These are phyloP conservation scores for Drosophila nigricruria DNA, from an alignment of 2,888 invertebrate species.

Conservation along the genomic window DNA sequence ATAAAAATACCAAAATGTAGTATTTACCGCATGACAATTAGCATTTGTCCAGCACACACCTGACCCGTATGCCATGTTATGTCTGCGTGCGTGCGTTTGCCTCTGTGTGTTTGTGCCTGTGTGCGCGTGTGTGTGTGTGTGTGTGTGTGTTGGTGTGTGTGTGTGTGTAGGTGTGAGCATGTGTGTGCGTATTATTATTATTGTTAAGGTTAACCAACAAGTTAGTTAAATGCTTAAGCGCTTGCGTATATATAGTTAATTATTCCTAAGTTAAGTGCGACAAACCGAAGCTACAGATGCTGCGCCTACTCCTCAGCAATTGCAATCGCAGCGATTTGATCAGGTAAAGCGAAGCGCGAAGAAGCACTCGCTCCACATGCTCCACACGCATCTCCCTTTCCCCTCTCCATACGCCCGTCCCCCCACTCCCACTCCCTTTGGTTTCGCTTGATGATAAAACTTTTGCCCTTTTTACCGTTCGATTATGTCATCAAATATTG, in stretches of 20 bases:
- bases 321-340: conserved; percentile 73
- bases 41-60: conserved; percentile 26
- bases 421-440: not conserved
- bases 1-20: conserved; percentile 13
- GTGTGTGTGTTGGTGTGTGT: not conserved
- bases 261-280: conserved; percentile 56
- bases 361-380: not conserved
- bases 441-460: conserved; percentile 49
- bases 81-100: conserved; percentile 13
- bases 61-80: conserved; percentile 4
- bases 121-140: conserved; percentile 20
- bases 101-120: not conserved
- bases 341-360: conserved; percentile 55
- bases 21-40: conserved; percentile 5
- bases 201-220: conserved; percentile 61
- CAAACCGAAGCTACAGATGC: conserved; percentile 60
- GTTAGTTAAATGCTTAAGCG: conserved; percentile 65
- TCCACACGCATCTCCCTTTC: not conserved
- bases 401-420: not conserved
- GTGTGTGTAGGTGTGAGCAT: not conserved
- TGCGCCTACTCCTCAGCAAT: conserved; percentile 74
- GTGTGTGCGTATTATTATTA: conserved; percentile 52
- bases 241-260: conserved; percentile 62
- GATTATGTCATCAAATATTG: conserved; percentile 70
- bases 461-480: conserved; percentile 16